These are phyloP conservation scores for Phodopus roborovskii DNA, from an alignment of 2,113 vertebrate species.

Conservation along the genomic window DNA sequence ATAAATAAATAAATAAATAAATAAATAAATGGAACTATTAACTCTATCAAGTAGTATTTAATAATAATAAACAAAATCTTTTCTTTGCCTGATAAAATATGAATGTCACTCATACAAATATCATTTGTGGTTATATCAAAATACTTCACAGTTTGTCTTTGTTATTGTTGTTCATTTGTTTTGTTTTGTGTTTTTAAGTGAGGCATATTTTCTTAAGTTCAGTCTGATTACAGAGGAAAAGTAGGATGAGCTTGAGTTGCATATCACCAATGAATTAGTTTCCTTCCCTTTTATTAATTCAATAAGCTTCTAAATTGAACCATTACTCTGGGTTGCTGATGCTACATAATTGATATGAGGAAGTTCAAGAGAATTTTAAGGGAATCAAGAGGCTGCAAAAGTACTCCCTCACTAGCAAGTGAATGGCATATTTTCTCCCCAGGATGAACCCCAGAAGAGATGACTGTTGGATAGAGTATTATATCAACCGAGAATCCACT, in stretches of 20 bases:
- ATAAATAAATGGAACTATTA: not conserved
- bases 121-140: not conserved
- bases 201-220: not conserved
- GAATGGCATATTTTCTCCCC: not conserved
- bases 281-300: not conserved
- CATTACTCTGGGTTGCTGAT: not conserved
- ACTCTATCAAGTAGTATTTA: not conserved
- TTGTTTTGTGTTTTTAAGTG: not conserved
- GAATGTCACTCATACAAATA: not conserved
- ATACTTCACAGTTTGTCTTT: not conserved
- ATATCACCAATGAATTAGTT: not conserved
- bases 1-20: no score
- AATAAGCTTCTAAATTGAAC: not conserved
- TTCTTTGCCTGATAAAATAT: not conserved
- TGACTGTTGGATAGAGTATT: constrained; percentile 5
- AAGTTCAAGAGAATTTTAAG: constrained; percentile 19
- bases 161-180: not conserved
- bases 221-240: not conserved
- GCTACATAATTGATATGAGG: not conserved
- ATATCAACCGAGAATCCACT: not conserved
- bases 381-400: not conserved
- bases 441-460: not conserved
- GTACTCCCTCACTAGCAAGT: not conserved
- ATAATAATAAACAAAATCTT: not conserved
- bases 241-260: not conserved